Base-by-base conservation (phyloP, 2,888 invertebrate species). In the Onchidella celtica region DNA sequence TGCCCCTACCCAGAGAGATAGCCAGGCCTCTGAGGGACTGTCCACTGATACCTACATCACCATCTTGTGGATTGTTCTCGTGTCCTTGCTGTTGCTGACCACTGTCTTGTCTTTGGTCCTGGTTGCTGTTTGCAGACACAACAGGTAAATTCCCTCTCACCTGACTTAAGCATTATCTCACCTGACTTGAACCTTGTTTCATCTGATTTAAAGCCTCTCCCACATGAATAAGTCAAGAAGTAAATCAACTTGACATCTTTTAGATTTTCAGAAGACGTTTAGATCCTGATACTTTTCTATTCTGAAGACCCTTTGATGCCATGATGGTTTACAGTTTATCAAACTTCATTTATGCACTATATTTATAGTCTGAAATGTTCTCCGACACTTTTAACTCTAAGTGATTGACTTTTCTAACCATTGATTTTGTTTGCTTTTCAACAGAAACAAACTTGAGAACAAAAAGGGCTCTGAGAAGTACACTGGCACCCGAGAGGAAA, bases 401-500 rank as follows among this genome's bases (percentile, higher is more conserved):
- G n/a, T n/a, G n/a, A n/a, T n/a, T n/a, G 21, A 66, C 32, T 17
- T 3, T 66, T 34, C 59, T n/a, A n/a, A 59, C 59, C 3, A 21
- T 3, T 21, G 21, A 11, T 55, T 1, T 57, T 34, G 3, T 61
- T 74, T 36, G 9, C 6, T 17, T 72, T n/a, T 1, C 34, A n/a
- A 74, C 27, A 80, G 79, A 36, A 80, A 57, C 47, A 34, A 57
- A 11, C 47, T 40, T 27, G 79, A 80, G 27, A 80, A 66, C 29
- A 63, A 63, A 36, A 79, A 73, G 55, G 65, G 27, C 3, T 6
- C 61, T 11, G 78, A 78, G 70, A 88, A 90, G 76, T 86, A 87
- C 40, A 81, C 84, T 0, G 86, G 85, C 66, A 86, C 86, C 21
- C 88, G 89, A 29, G 83, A 83, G 47, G 89, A 89, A 65, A 88